Evolutionary conservation across 1,140 invertebrate genomes (phyloP), one percentile per base, ranked within the genome.

Genomic region (Lucilia cuprina): DNA sequence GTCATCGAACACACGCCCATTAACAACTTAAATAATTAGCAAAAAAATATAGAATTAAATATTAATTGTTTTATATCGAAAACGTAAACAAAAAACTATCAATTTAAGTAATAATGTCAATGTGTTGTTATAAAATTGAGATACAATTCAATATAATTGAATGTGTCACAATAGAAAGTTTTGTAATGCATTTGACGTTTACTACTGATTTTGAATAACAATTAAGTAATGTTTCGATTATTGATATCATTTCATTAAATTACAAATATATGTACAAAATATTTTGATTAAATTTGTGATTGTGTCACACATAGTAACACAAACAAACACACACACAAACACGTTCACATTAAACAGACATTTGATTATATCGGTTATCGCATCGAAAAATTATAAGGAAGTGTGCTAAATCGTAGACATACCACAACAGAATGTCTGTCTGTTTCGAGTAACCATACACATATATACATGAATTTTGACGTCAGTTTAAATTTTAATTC

Each of bases 281-380:
- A n/a, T 60, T 60, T 60, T 60, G 55, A 60, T 60, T 60, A 60
- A 60, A 60, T 60, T 60, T 60, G n/a, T 60, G 55, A 60, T 60
- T 60, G 55, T 60, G 55, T 60, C 55, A 60, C 55, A 41, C 41
- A 30, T 30, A 30, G 25, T 30, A 55, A 55, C 12, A 55, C 17
- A 55, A 12, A 12, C 50, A 55, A 17, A 55, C 5, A 12, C 50
- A 12, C 50, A 55, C 50, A 55, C 50, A 55, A 3, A 55, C 49
- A 60, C 50, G 13, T n/a, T 5, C 50, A 14, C 3, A 60, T 3
- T 41, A 10, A 12, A n/a, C 55, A 60, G 14, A 14, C 55, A 60
- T 17, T 7, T 60, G 14, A 60, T 60, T 60, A n/a, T 14, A 14
- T 55, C 12, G 55, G 55, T 17, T 60, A 60, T 60, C 55, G 55